Conservation (phyloP, 1,140 invertebrate genomes). For the Ceratosolen fusciceps region DNA sequence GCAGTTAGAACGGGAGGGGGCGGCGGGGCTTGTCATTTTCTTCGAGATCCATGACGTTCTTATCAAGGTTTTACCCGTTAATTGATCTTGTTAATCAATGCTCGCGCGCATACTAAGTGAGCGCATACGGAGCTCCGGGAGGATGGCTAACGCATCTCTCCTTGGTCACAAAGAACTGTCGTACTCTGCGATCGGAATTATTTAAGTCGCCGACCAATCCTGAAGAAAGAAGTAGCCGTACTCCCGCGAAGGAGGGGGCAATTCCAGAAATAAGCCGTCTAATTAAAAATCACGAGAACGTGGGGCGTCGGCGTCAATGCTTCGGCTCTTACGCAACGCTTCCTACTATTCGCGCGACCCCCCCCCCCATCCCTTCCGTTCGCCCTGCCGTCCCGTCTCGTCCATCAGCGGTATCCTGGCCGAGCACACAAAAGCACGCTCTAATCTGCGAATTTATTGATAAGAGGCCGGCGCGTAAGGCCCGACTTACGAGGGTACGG, state of each 20-base stretch:
- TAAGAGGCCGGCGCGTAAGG: not conserved
- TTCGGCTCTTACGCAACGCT: not conserved
- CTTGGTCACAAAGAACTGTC: not conserved
- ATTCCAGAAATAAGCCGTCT: not conserved
- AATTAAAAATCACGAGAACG: not conserved
- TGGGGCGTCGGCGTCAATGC: not conserved
- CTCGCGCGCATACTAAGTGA: not conserved
- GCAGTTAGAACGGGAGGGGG: no score
- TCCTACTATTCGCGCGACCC: not conserved
- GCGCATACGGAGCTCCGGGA: not conserved
- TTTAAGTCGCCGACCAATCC: not conserved
- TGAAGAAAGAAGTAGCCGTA: not conserved
- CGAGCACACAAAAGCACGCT: not conserved
- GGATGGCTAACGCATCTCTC: not conserved
- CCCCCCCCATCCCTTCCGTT: not conserved
- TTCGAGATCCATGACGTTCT: no score
- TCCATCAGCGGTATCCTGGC: no score
- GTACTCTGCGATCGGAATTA: not conserved
- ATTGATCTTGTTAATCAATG: no score
- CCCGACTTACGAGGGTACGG: constrained; percentile 8
- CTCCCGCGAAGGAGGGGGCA: not conserved
- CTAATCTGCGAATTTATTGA: constrained; percentile 11
- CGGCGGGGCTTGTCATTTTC: no score
- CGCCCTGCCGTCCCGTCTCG: no score
- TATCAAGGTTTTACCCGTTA: no score